Evolutionary conservation across 37 sponge, comb jelly and placozoan species (phyloP).

Genomic region (Geodia barretti): DNA sequence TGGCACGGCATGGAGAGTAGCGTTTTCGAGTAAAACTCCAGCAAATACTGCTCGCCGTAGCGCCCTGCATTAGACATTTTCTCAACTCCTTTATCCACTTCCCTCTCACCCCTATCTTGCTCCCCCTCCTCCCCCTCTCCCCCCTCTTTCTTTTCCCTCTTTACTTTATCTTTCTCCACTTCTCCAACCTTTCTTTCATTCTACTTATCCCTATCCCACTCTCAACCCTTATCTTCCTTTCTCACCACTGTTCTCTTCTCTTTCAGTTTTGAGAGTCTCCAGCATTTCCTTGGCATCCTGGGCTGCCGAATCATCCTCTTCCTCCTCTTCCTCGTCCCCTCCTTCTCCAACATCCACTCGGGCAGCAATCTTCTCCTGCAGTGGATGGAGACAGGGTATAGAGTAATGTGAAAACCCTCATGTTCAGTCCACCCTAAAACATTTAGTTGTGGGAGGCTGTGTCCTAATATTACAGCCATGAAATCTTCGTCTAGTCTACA

Average conservation of each 20-base stretch:
- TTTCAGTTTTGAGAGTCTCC: slow-evolving; percentile 82
- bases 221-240: background rate
- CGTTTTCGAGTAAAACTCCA: slow-evolving; percentile 85
- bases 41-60: slow-evolving; percentile 78
- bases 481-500: no score
- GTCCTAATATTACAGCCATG: no score
- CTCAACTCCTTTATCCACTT: no score
- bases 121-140: no score
- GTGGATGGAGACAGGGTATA: background rate
- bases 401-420: no score
- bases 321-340: slow-evolving; percentile 65
- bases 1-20: slow-evolving; percentile 92
- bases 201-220: no score
- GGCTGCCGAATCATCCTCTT: slow-evolving; percentile 77
- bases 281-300: slow-evolving; percentile 82
- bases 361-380: slow-evolving; percentile 30
- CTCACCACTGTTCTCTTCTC: slow-evolving; percentile 75
- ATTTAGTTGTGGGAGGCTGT: no score
- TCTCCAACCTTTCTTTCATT: no score
- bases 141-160: no score
- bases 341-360: slow-evolving; percentile 44
- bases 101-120: background rate
- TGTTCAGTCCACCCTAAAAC: no score
- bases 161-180: no score
- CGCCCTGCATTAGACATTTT: no score